A percentile compares a stretch with the other conserved stretches of the same genome.
Conservation (phyloP, 2,113 vertebrate species). For the Pomatostomus ruficeps region DNA sequence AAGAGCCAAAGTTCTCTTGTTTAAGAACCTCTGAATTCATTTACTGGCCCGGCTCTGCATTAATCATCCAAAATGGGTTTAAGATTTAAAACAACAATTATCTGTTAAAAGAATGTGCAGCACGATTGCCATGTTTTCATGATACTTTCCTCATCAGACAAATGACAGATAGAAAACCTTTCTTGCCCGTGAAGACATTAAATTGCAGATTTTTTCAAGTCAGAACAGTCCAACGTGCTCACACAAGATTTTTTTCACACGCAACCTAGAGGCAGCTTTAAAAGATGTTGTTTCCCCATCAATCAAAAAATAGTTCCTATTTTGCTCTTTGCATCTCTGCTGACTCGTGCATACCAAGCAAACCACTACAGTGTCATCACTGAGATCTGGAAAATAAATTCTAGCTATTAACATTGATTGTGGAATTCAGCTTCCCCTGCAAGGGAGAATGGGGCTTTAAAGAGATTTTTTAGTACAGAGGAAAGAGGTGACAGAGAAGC, state of each 20-base stretch:
- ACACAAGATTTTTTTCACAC: background rate
- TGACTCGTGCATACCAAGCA: background rate
- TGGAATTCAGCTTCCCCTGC: background rate
- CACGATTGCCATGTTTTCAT: background rate
- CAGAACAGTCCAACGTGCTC: background rate
- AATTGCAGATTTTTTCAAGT: background rate
- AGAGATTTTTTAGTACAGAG: background rate
- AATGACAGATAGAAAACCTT: background rate
- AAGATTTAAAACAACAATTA: background rate
- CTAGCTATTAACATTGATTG: background rate
- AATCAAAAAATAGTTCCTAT: background rate
- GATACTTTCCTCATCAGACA: background rate
- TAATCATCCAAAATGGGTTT: background rate
- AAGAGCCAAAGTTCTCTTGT: background rate
- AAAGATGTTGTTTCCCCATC: background rate
- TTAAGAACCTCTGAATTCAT: background rate
- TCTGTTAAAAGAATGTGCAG: background rate
- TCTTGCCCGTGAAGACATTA: background rate
- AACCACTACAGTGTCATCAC: background rate
- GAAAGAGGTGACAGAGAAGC: background rate
- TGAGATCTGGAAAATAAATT: background rate
- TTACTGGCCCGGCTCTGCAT: background rate
- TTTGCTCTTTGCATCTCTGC: background rate
- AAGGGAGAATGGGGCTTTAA: background rate
- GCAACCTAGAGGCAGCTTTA: background rate